Base-by-base conservation (phyloP, 2,888 invertebrate genomes). In the Drosophila borealis region DNA sequence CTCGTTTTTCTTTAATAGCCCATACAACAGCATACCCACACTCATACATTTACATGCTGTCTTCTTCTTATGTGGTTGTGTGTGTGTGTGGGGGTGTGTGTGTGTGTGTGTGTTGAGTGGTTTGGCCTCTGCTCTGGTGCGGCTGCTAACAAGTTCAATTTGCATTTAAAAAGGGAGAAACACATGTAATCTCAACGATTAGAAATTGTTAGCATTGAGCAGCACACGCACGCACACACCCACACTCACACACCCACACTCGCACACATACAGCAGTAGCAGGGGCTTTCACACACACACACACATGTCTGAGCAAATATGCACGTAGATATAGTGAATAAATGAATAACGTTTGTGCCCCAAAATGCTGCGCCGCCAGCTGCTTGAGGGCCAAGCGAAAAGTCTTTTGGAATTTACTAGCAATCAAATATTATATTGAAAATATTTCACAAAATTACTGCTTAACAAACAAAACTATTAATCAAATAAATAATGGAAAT, bases 141-240 rank as follows among this genome's bases (percentile, higher is more conserved):
- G 71, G 70, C 71, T 81, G 80, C 83, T 78, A 82, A 85, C 83
- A 83, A 86, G 88, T 83, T 88, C 86, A 88, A 83, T 83, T 88
- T 83, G 83, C 83, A 83, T 83, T 83, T 88, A 82, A 83, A 82
- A 83, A 82, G 82, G 71, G 60, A 78, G 73, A 80, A 82, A 83
- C 83, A 83, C 80, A 88, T 88, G 83, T 83, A 88, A 83, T 83
- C 86, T 82, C 72, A 75, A 80, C 88, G 88, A 83, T 88, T 88
- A 88, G 88, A 86, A 88, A 88, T 74, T 85, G 88, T 88, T 70
- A 80, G 82, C 77, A 76, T 74, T 74, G 74, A 64, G 42, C 19
- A 49, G 51, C 50, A 49, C 53, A 45, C 67, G 64, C 66, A 57
- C 48, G 46, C 61, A 53, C 34, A 44, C 59, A 37, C 37, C 11